Evolutionary conservation across 2,888 invertebrate species (phyloP).

Genomic region (Adelphocoris suturalis): DNA sequence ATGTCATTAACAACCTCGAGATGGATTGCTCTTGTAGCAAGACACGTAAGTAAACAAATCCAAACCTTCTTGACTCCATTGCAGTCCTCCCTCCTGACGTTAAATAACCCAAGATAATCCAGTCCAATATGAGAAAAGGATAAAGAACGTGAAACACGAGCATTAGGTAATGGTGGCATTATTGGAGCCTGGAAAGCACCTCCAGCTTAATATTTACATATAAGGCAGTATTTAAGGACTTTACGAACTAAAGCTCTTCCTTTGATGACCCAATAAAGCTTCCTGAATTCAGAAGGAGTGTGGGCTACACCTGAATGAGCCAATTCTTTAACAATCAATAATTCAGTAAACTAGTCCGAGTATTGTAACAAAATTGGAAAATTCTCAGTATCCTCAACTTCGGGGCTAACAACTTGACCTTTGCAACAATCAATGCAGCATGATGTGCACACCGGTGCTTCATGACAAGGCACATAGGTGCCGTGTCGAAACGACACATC

Average conservation of each 20-base stretch:
- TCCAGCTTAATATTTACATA: constrained; percentile 25
- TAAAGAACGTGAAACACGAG: constrained; percentile 3
- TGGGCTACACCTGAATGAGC: constrained; percentile 46
- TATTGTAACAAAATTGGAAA: too few relatives aligned
- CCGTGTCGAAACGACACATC: too few relatives aligned
- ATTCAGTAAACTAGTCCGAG: too few relatives aligned
- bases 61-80: constrained; percentile 76
- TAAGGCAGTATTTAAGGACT: neutral
- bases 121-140: constrained; percentile 69
- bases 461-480: too few relatives aligned
- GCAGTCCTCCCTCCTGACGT: neutral
- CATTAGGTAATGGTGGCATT: constrained; percentile 61
- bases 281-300: too few relatives aligned
- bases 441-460: too few relatives aligned
- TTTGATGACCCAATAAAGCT: constrained; percentile 2
- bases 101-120: constrained; percentile 67
- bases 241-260: constrained; percentile 18
- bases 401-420: too few relatives aligned
- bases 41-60: constrained; percentile 73
- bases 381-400: too few relatives aligned
- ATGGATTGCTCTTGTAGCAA: constrained; percentile 13
- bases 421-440: too few relatives aligned
- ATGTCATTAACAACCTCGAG: constrained; percentile 44
- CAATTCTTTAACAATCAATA: too few relatives aligned
- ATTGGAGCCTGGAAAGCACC: constrained; percentile 48